Conservation (phyloP, 2,888 invertebrate species). For the Nematopogon swammerdamellus region DNA sequence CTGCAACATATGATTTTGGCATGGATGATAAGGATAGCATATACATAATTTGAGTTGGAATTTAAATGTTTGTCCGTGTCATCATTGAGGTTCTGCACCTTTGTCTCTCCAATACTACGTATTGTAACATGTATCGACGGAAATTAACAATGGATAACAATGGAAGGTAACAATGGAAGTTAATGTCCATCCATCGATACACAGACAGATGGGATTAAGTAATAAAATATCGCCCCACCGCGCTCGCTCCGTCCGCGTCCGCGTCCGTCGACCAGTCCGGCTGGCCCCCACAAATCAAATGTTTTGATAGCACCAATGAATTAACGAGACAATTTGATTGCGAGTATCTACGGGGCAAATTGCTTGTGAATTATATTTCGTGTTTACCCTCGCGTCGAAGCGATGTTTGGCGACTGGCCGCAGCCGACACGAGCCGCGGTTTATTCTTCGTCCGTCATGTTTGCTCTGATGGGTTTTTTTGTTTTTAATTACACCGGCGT, state of each 20-base stretch:
- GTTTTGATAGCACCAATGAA: constrained; percentile 54
- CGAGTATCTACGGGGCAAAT: constrained; percentile 55
- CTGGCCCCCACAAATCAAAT: constrained; percentile 50
- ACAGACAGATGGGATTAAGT: neutral
- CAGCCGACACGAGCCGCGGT: too few relatives aligned
- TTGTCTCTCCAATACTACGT: too few relatives aligned
- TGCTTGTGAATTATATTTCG: constrained; percentile 58
- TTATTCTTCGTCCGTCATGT: too few relatives aligned
- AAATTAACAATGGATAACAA: too few relatives aligned
- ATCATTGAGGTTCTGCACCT: too few relatives aligned
- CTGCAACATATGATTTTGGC: too few relatives aligned
- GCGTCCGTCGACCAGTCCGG: constrained; percentile 4
- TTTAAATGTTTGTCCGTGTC: too few relatives aligned
- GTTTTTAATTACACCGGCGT: too few relatives aligned
- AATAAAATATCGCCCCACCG: neutral
- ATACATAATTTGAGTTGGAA: too few relatives aligned
- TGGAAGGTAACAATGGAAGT: neutral
- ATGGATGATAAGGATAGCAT: too few relatives aligned
- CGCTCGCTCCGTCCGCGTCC: neutral
- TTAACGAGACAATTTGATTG: constrained; percentile 59
- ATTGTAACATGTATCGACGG: too few relatives aligned
- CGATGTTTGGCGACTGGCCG: neutral
- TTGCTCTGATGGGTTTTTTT: too few relatives aligned
- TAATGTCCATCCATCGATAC: neutral
- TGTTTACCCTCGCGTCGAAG: constrained; percentile 51